Evolutionary conservation across 2,888 invertebrate species (phyloP).

Genomic region (Saturnia pavonia): DNA sequence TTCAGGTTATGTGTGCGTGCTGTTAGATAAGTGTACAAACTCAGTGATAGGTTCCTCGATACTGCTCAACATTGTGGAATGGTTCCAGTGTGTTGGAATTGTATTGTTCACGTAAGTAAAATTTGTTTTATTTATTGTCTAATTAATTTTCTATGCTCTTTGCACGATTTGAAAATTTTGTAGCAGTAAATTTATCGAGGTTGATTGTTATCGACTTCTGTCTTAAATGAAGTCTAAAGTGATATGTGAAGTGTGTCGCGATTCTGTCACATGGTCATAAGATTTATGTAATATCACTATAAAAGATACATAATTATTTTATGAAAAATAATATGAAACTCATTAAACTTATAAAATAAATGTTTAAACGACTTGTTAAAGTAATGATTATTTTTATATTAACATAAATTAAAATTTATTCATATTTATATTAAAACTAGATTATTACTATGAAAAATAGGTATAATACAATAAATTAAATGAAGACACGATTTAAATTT

Average conservation of each 20-base stretch:
- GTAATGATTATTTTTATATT: no score
- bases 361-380: no score
- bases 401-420: no score
- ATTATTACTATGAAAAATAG: background rate
- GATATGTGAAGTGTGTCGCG: no score
- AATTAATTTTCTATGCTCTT: background rate
- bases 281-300: background rate
- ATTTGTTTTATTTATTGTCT: background rate
- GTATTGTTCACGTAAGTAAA: slow-evolving; percentile 71
- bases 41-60: slow-evolving; percentile 62
- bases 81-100: slow-evolving; percentile 73
- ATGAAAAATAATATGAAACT: no score
- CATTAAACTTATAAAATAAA: no score
- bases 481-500: background rate
- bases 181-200: background rate
- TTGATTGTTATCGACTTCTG: background rate
- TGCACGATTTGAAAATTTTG: background rate
- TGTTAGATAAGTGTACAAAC: slow-evolving; percentile 67
- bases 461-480: background rate
- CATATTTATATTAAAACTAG: background rate
- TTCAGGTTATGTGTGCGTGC: slow-evolving; percentile 74
- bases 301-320: background rate
- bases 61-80: slow-evolving; percentile 73
- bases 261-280: background rate
- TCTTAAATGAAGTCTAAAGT: background rate